phyloP scores from a whole-genome alignment of 2,113 vertebrate species.

The Lophura nycthemera region DNA sequence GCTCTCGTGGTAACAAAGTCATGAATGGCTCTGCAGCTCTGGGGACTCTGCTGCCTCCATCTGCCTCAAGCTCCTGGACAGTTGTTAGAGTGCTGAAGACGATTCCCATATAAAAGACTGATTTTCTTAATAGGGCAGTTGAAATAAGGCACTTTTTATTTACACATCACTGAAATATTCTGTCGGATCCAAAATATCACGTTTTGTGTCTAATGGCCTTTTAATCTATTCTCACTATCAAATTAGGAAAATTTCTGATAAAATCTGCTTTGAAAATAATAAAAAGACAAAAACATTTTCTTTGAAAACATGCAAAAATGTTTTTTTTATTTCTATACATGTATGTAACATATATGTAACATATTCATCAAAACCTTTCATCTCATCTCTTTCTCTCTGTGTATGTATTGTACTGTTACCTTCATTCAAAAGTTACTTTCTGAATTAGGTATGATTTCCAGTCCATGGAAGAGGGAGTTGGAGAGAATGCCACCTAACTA shows the following conservation, averaged over 20 bases:
- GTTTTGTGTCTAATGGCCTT: not conserved
- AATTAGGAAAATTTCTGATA: not conserved
- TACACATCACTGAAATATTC: not conserved
- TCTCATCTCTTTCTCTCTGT: not conserved
- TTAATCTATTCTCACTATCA: not conserved
- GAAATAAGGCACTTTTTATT: not conserved
- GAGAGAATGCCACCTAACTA: not conserved
- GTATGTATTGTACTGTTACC: not conserved
- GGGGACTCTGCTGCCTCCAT: not conserved
- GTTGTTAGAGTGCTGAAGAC: not conserved
- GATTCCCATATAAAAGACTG: not conserved
- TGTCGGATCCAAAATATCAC: not conserved
- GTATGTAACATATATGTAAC: not conserved
- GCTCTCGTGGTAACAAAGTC: not conserved
- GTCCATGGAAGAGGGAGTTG: not conserved
- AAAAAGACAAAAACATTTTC: not conserved
- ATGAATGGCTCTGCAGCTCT: accelerated
- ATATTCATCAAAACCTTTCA: not conserved
- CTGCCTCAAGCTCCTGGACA: not conserved
- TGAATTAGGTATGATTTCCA: not conserved
- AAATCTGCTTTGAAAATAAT: not conserved
- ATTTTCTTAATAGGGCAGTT: not conserved
- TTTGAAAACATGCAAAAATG: not conserved
- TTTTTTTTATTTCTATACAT: not conserved
- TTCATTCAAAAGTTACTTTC: not conserved